phyloP scores from a whole-genome alignment of 2,797 vertebrate genomes.

The Syncerus caffer region DNA sequence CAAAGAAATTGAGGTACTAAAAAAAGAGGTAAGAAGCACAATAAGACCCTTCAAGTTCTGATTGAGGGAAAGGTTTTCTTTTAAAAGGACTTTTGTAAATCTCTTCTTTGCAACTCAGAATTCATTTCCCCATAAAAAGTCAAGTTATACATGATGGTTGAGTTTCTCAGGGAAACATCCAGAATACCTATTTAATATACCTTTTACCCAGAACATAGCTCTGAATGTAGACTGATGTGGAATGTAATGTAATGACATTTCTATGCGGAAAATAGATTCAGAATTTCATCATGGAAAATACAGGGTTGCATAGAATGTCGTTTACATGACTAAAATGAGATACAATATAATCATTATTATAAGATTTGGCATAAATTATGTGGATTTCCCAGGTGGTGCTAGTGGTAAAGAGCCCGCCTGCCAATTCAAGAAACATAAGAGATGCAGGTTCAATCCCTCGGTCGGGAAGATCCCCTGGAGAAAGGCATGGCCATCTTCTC shows the following conservation, averaged over 20 bases:
- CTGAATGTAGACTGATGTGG: background rate
- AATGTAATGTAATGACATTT: background rate
- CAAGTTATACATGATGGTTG: background rate
- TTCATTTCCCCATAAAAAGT: background rate
- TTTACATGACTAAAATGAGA: background rate
- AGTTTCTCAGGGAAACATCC: background rate
- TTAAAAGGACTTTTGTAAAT: background rate
- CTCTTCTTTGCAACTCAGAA: background rate
- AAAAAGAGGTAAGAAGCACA: background rate
- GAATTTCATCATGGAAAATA: background rate
- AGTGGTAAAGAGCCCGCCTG: background rate
- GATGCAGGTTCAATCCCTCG: background rate
- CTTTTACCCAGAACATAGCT: background rate
- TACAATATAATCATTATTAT: background rate
- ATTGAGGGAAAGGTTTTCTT: background rate
- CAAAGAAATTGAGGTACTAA: constrained; percentile 9
- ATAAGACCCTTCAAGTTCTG: background rate
- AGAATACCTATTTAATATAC: background rate
- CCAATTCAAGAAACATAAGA: background rate
- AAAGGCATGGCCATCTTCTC: background rate
- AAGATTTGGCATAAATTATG: background rate
- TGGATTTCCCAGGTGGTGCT: background rate
- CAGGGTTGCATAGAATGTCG: background rate
- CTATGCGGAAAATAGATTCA: background rate
- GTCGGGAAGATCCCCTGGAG: background rate